Base-by-base conservation (phyloP, 2,888 invertebrate genomes). In the Drosophila percnosoma region DNA sequence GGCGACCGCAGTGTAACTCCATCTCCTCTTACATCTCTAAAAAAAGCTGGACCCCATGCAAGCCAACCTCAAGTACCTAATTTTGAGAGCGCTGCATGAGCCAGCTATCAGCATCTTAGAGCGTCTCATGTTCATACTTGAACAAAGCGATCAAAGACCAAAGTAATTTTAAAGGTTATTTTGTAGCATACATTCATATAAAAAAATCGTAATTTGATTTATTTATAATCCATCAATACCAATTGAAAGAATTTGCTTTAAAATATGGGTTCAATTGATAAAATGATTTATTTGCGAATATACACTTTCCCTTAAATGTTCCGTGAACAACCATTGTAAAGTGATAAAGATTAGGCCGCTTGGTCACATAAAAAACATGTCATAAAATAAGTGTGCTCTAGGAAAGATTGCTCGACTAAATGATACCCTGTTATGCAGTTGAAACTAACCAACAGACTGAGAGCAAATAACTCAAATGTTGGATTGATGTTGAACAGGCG, bases 311-410 rank as follows among this genome's bases (percentile, higher is more conserved):
- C 13, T 29, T 31, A n/a, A 24, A 24, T 21, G 3, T 52, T 36
- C 11, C 29, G 33, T 1, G 36, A 70, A 59, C 54, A 40, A 63
- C 63, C 61, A n/a, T 33, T 49, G 53, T 38, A 59, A 66, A 21
- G 40, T 21, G 11, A 11, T 6, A 31, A 31, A 33, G 34, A 18
- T 7, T 59, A 71, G 49, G 49, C 33, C 33, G 10, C 36, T 61
- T 49, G 51, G 48, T 75, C 63, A 52, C 40, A 75, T 75, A 73
- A 79, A 79, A 63, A 13, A 31, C 40, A 52, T 57, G 42, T 60
- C n/a, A 54, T 21, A 40, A n/a, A 21, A 7, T n/a, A 21, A 40
- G 11, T 1, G 6, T 21, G 24, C 0, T 29, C 8, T 5, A 2
- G 0, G 11, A 0, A 8, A 29, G 1, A 27, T 7, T 49, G 24